These are phyloP conservation scores for Acanthisitta chloris DNA, from an alignment of 2,113 vertebrate genomes.

Conservation along the genomic window DNA sequence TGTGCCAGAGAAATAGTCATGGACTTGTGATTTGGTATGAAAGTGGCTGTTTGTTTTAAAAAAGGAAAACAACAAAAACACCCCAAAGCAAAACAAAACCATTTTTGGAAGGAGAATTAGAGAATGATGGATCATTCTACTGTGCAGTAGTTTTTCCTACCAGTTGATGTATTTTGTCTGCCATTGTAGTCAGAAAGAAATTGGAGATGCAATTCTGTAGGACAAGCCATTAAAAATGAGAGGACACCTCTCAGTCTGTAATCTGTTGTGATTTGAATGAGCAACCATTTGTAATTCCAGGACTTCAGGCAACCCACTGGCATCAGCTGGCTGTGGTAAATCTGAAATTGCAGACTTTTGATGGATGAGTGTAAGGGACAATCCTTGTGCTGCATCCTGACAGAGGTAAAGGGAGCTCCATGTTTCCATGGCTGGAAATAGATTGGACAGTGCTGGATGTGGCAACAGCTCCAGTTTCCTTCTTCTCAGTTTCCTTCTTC, in stretches of 20 bases:
- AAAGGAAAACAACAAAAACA: background rate
- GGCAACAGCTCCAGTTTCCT: background rate
- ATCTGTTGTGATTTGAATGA: background rate
- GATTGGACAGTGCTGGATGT: background rate
- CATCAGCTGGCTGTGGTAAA: background rate
- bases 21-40: slow-evolving; percentile 28
- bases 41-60: background rate
- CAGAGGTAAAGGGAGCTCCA: background rate
- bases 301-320: background rate
- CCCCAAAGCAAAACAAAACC: background rate
- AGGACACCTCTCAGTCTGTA: background rate
- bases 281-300: background rate
- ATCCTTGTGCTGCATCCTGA: background rate
- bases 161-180: background rate
- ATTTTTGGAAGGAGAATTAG: background rate
- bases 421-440: background rate
- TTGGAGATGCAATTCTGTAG: background rate
- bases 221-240: background rate
- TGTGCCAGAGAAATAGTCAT: slow-evolving; percentile 42
- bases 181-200: background rate
- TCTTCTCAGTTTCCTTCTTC: background rate
- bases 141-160: background rate
- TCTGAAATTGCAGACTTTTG: background rate
- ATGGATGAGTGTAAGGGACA: background rate
- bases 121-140: background rate